These are phyloP conservation scores for Anomalospiza imberbis DNA, from an alignment of 2,797 vertebrate species.

Conservation along the genomic window DNA sequence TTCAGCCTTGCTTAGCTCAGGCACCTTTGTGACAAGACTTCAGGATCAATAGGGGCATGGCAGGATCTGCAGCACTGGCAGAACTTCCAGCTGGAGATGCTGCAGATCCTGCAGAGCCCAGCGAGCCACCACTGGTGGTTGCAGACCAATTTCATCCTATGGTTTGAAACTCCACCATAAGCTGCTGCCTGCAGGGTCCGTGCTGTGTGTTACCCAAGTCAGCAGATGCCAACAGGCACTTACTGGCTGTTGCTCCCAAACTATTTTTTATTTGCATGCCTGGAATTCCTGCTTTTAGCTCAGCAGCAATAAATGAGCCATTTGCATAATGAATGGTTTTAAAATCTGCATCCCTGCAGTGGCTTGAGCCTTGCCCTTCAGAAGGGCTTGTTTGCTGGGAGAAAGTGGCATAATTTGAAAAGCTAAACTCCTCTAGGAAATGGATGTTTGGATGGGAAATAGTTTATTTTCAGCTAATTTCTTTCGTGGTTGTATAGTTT, in stretches of 20 bases:
- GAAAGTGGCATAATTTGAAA: background rate
- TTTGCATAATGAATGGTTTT: constrained; percentile 54
- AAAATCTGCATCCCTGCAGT: background rate
- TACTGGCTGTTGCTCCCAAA: background rate
- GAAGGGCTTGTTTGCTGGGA: background rate
- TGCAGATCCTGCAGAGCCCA: background rate
- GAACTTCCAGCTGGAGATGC: background rate
- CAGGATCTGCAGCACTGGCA: background rate
- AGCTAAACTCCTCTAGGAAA: background rate
- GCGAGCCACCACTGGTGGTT: background rate
- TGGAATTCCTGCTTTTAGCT: constrained; percentile 51
- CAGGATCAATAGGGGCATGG: background rate
- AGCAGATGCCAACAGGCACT: constrained; percentile 2
- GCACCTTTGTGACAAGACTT: background rate
- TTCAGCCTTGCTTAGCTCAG: background rate
- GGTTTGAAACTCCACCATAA: background rate
- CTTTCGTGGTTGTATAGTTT: fast-evolving
- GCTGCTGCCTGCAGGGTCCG: background rate
- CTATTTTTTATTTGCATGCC: constrained; percentile 46
- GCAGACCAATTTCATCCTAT: background rate
- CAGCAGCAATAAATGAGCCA: constrained; percentile 27
- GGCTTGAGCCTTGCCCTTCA: constrained; percentile 24
- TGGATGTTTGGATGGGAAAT: background rate
- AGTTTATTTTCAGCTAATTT: background rate
- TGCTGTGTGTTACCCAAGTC: background rate